A percentile compares a stretch with the other conserved stretches of the same genome.
Conservation (phyloP, 2,888 invertebrate genomes). For the Nemapogon koenigi region DNA sequence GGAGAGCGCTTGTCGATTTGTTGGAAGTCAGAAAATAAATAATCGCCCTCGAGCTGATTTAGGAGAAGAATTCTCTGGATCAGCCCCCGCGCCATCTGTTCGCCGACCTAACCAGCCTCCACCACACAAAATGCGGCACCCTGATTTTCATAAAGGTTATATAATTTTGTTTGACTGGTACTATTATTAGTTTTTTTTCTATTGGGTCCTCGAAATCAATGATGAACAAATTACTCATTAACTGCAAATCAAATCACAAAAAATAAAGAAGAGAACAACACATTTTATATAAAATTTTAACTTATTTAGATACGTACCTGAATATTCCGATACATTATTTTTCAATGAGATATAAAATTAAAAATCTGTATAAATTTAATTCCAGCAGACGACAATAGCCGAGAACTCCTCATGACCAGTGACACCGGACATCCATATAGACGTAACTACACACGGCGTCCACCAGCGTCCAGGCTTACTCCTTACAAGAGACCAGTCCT, state of each 20-base stretch:
- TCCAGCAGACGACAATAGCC: constrained; percentile 63
- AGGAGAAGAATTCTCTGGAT: constrained; percentile 45
- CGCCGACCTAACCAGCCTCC: constrained; percentile 30
- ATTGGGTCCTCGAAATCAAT: too few species aligned
- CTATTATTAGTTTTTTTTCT: too few species aligned
- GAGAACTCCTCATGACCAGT: constrained; percentile 67
- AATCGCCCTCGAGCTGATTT: constrained; percentile 20
- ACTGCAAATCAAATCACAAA: too few species aligned
- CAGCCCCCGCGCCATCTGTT: constrained; percentile 43
- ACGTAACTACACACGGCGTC: constrained; percentile 43
- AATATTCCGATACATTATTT: too few species aligned
- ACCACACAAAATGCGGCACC: constrained; percentile 15
- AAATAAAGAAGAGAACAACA: too few species aligned
- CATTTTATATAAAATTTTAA: too few species aligned
- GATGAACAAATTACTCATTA: too few species aligned
- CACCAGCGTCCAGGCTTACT: constrained; percentile 35
- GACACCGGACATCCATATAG: constrained; percentile 46
- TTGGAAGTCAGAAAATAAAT: constrained; percentile 12
- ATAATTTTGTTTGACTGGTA: too few species aligned
- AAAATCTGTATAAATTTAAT: too few species aligned
- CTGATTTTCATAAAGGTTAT: constrained; percentile 1
- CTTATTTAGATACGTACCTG: too few species aligned
- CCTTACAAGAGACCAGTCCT: constrained; percentile 25
- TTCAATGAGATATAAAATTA: too few species aligned
- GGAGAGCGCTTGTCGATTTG: constrained; percentile 20